phyloP scores from a whole-genome alignment of 2,888 invertebrate species.

The Chaetoderma sp. region DNA sequence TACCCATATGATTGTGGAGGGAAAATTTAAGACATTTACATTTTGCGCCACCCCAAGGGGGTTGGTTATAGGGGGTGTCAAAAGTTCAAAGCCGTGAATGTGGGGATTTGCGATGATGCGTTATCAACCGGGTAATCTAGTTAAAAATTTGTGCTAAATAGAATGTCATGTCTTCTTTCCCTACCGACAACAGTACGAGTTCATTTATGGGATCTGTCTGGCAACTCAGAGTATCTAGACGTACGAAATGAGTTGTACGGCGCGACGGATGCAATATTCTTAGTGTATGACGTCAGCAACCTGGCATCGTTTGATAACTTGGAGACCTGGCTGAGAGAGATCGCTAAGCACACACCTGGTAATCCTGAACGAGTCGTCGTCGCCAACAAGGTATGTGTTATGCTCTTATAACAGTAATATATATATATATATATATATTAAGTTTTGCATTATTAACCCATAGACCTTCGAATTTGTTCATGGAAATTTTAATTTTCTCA shows the following conservation, averaged over 20 bases:
- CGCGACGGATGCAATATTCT: conserved; percentile 61
- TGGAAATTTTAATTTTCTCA: too few species aligned
- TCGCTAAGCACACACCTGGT: conserved; percentile 47
- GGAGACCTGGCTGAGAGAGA: conserved; percentile 62
- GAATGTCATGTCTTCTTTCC: background rate
- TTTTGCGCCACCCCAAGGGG: too few species aligned
- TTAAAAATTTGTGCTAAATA: too few species aligned
- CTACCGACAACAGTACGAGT: conserved; percentile 56
- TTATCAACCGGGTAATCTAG: too few species aligned
- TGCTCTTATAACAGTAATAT: background rate
- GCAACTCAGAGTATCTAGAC: conserved; percentile 62
- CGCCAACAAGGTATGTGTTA: conserved; percentile 52
- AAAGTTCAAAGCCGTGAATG: too few species aligned
- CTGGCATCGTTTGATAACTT: conserved; percentile 58
- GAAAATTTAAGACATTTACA: too few species aligned
- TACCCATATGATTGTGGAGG: too few species aligned
- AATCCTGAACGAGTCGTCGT: conserved; percentile 52
- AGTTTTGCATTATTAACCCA: background rate
- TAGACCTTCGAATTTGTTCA: too few species aligned
- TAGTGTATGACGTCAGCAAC: conserved; percentile 64
- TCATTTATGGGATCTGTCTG: conserved; percentile 67
- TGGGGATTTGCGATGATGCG: too few species aligned
- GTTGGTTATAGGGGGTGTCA: too few species aligned
- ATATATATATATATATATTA: background rate
- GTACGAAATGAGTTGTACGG: conserved; percentile 66